Evolutionary conservation across 2,888 invertebrate genomes (phyloP), one percentile per base, ranked within the genome.

Genomic region (Gandaritis pyraliata): DNA sequence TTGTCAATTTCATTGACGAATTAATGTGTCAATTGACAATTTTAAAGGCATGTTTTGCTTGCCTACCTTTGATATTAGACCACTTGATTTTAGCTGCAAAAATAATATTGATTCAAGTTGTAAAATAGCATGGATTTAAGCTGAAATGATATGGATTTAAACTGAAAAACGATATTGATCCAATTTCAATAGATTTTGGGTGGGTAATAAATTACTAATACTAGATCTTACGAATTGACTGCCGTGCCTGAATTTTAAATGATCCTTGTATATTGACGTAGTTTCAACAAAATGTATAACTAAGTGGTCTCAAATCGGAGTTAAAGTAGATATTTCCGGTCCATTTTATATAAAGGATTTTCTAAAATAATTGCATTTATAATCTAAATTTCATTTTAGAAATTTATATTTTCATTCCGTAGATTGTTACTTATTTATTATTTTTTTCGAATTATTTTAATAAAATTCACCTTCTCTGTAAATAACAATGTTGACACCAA

Each of bases 401-500:
- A 59, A 64, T 51, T 58, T 49, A 46, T 41, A 5, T 55, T 47
- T 65, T 48, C 69, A 70, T 70, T 70, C 69, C 69, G 64, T 15
- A 16, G 8, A 2, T 47, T 47, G 12, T 30, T 57, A 36, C 52
- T 49, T 50, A 52, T 58, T 55, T 33, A 41, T 48, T 33, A 29
- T 10, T 41, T 41, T 33, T 46, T 54, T 46, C 13, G 15, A 33
- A 29, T 4, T 29, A 29, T 29, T 29, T 8, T 29, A 23, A 36
- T 36, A 47, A 57, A 57, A 54, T 45, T 29, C 30, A 13, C 10
- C 8, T 33, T 45, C 33, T 15, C 12, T 65, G 47, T 61, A 62
- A 53, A 61, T 59, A 51, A 51, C 23, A 60, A 58, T 48, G 38
- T 68, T 64, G 68, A 70, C 69, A 70, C 69, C 69, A 70, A 70